These are phyloP conservation scores for Chaetops frenatus DNA, from an alignment of 2,113 vertebrate genomes.

Conservation along the genomic window DNA sequence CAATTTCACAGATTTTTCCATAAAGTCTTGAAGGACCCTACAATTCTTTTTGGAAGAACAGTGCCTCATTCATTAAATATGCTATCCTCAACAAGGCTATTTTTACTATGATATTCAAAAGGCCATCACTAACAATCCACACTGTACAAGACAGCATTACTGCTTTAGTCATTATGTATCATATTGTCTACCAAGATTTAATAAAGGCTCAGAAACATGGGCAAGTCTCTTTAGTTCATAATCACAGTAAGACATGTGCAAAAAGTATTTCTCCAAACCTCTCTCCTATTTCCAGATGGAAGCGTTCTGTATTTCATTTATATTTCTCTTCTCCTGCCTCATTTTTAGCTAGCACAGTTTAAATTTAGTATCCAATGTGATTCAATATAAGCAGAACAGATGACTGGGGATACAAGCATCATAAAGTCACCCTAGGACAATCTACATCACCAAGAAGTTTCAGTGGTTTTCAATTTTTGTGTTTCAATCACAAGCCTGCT, in stretches of 20 bases:
- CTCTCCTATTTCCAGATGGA: neutral
- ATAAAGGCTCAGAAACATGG: neutral
- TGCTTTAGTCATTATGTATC: neutral
- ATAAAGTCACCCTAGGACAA: no score
- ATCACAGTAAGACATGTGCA: neutral
- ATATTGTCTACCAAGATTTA: neutral
- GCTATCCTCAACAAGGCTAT: neutral
- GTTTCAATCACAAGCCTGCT: neutral
- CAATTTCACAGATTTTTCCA: neutral
- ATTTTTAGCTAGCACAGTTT: neutral
- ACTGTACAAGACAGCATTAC: neutral
- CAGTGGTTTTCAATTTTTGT: neutral
- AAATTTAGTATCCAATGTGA: neutral
- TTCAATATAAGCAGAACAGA: no score
- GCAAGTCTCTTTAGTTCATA: neutral
- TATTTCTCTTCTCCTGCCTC: neutral
- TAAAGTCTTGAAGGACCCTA: neutral
- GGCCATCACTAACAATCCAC: neutral
- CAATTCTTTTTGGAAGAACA: neutral
- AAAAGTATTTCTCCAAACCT: neutral
- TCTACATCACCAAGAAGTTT: neutral
- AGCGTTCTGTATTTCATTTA: neutral
- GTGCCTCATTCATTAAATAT: neutral
- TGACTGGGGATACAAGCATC: no score
- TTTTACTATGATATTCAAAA: constrained; percentile 1